Conservation (phyloP, 2,888 invertebrate species). For the Pasiphila rectangulata region DNA sequence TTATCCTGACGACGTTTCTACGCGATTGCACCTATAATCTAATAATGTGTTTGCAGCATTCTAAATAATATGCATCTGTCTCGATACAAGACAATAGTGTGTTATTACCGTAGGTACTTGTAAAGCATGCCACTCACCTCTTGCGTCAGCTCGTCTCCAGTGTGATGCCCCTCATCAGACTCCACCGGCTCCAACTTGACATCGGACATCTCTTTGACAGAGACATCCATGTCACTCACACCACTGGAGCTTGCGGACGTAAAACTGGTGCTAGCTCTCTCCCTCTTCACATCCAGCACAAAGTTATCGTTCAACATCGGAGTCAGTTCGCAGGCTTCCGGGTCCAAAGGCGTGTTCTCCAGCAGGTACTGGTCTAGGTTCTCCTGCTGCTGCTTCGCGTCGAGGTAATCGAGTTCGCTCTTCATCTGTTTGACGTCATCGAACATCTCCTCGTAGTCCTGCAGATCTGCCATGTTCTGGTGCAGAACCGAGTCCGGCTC, state of each 20-base stretch:
- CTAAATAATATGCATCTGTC: too few relatives aligned
- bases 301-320: constrained; percentile 71
- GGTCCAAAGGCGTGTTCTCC: constrained; percentile 69
- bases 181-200: constrained; percentile 68
- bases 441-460: constrained; percentile 73
- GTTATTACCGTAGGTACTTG: too few relatives aligned
- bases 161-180: constrained; percentile 71
- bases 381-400: constrained; percentile 64
- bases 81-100: too few relatives aligned
- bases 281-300: constrained; percentile 67
- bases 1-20: too few relatives aligned
- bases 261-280: constrained; percentile 75
- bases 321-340: constrained; percentile 61
- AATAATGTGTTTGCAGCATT: too few relatives aligned
- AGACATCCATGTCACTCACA: constrained; percentile 71
- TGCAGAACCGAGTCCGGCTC: constrained; percentile 74
- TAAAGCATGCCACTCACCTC: constrained; percentile 68
- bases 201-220: constrained; percentile 55
- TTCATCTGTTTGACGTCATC: constrained; percentile 62
- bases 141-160: constrained; percentile 74
- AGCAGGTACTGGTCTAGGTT: constrained; percentile 67
- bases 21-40: too few relatives aligned
- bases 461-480: constrained; percentile 81
- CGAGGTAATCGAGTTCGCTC: constrained; percentile 66
- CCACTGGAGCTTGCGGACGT: constrained; percentile 75